Base-by-base conservation (phyloP, 2,113 vertebrate species). In the Oceanites oceanicus region DNA sequence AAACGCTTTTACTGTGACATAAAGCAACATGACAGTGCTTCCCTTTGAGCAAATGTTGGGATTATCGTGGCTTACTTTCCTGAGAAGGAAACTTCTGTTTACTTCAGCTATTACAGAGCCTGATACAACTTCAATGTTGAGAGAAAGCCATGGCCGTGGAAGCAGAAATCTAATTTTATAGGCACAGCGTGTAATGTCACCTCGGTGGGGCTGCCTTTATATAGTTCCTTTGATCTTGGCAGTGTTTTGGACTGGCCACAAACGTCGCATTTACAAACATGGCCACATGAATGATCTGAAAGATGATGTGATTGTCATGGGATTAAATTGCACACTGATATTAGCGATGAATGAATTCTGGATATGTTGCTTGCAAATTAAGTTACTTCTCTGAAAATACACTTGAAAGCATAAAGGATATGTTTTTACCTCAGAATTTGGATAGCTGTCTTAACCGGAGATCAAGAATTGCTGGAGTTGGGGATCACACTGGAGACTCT, bases 181-280 rank as follows among this genome's bases (percentile, higher is more conserved):
- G 73, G n/a, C 55, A 29, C 27, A n/a, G 63, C 16, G 3, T 82
- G 44, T 92, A 79, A 85, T 49, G 17, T 82, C 77, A 71, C 44
- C 26, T 36, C 29, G 9, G 11, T 78, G 58, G 15, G 11, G 14
- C 50, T 47, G 18, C 45, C 82, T 76, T 89, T 86, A 66, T 52
- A 47, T 62, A 55, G 53, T 66, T 84, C 63, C 71, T 96, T 95
- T 95, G 87, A 94, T 93, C 49, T 53, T 91, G 22, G 62, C 49
- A 67, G 42, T 67, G 25, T 81, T 79, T 90, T 77, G 73, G 47
- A 79, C 80, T 89, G 59, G 36, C 53, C 76, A 72, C 86, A 85
- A 88, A 70, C 11, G 0, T 67, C 29, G 11, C 58, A 50, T 92
- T 86, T 86, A 66, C 49, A 83, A 52, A 94, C 55, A 38, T 17